A percentile compares a stretch with the other conserved stretches of the same genome.
phyloP scores from a whole-genome alignment of 2,113 vertebrate genomes.

The Alosa alosa region DNA sequence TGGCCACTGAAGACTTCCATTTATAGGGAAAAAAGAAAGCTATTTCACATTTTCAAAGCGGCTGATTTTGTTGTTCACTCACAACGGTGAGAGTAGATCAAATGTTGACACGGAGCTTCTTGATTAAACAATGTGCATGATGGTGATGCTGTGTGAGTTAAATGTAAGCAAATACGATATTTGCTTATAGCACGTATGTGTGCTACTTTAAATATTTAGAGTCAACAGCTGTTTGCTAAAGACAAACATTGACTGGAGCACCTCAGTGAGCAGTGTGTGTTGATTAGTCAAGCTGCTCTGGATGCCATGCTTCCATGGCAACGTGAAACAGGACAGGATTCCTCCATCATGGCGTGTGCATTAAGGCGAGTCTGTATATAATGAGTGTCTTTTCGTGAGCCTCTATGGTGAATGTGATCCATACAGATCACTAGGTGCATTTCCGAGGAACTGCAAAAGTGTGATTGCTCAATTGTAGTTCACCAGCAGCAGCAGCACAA shows the following conservation, averaged over 20 bases:
- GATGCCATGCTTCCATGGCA: background rate
- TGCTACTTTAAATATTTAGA: background rate
- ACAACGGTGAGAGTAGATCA: background rate
- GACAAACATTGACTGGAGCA: background rate
- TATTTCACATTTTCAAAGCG: background rate
- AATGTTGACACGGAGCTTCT: background rate
- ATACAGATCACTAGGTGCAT: too few relatives aligned
- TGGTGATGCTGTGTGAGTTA: background rate
- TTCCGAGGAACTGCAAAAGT: too few relatives aligned
- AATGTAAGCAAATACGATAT: background rate
- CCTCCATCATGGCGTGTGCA: background rate
- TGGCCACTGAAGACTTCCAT: background rate
- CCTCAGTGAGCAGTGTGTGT: background rate
- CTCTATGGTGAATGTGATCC: background rate
- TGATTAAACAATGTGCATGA: background rate
- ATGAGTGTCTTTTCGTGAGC: background rate
- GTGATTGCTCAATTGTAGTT: too few relatives aligned
- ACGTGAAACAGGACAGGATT: background rate
- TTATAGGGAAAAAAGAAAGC: background rate
- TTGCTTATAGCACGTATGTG: background rate
- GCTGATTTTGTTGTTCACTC: background rate
- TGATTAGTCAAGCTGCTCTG: background rate
- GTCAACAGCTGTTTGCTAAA: constrained; percentile 3
- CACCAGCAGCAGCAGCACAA: too few relatives aligned
- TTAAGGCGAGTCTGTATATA: background rate